phyloP scores from a whole-genome alignment of 2,113 vertebrate species.

The Toxostoma redivivum region DNA sequence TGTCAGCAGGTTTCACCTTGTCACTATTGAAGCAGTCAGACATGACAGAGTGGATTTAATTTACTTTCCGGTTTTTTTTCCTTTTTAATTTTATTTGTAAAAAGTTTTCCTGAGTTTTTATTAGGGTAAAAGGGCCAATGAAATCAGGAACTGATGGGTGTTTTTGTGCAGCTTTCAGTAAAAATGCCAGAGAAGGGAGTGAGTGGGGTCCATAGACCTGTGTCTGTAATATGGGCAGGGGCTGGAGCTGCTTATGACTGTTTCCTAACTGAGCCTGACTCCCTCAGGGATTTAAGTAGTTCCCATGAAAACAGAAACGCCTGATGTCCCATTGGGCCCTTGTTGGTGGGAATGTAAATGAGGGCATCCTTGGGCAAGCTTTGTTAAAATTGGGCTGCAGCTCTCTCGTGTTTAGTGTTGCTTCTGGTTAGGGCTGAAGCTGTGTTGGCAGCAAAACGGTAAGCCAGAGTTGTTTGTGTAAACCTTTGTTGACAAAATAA shows the following conservation, averaged over 20 bases:
- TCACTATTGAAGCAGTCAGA: not conserved
- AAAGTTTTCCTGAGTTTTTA: not conserved
- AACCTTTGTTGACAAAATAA: conserved; percentile 15
- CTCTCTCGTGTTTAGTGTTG: fast-evolving
- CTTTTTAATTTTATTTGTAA: not conserved
- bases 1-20: not conserved
- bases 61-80: too few relatives aligned
- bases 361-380: not conserved
- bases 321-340: fast-evolving
- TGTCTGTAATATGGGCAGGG: fast-evolving
- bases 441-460: not conserved
- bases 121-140: not conserved
- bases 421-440: not conserved
- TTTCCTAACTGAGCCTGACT: not conserved
- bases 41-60: not conserved
- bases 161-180: not conserved
- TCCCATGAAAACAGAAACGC: not conserved
- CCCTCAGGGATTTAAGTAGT: not conserved
- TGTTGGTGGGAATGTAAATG: not conserved
- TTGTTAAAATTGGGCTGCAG: not conserved
- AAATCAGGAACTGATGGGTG: fast-evolving
- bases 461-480: not conserved
- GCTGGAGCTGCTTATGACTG: not conserved
- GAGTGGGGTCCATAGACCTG: not conserved
- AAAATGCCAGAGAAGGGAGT: not conserved